Conservation (phyloP, 2,797 vertebrate genomes). For the Gouania willdenowi region DNA sequence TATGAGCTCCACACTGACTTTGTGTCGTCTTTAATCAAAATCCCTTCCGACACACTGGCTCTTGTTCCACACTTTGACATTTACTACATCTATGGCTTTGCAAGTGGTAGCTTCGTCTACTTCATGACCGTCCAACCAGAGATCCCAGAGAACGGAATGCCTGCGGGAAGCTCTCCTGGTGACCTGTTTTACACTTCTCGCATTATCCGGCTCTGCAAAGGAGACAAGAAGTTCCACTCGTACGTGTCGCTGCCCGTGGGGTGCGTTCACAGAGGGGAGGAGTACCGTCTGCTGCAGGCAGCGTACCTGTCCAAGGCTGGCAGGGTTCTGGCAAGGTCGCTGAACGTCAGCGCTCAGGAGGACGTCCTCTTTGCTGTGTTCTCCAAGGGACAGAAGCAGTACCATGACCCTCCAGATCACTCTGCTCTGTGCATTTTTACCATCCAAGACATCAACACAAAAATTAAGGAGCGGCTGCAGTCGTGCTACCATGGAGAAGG, state of each 20-base stretch:
- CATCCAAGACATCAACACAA: slow-evolving; percentile 85
- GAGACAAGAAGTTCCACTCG: slow-evolving; percentile 98
- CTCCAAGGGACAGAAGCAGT: slow-evolving; percentile 98
- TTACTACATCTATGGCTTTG: slow-evolving; percentile 95
- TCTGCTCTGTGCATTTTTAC: slow-evolving; percentile 93
- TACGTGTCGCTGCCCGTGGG: slow-evolving; percentile 96
- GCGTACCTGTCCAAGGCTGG: slow-evolving; percentile 92
- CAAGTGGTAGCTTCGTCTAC: slow-evolving; percentile 91
- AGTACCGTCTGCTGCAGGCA: slow-evolving; percentile 93
- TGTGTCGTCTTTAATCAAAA: slow-evolving; percentile 97
- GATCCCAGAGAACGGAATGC: slow-evolving; percentile 88
- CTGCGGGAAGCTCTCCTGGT: slow-evolving; percentile 82
- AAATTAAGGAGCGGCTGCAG: slow-evolving; percentile 94
- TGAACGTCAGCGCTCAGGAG: slow-evolving; percentile 88
- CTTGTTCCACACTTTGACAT: slow-evolving; percentile 96
- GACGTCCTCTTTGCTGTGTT: slow-evolving; percentile 95
- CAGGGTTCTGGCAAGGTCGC: slow-evolving; percentile 81
- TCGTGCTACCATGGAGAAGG: slow-evolving; percentile 98
- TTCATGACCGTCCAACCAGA: slow-evolving; percentile 97
- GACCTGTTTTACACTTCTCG: slow-evolving; percentile 96
- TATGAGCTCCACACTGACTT: slow-evolving; percentile 98
- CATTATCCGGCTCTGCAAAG: slow-evolving; percentile 95
- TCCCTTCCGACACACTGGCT: slow-evolving; percentile 94
- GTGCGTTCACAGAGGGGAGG: slow-evolving; percentile 84
- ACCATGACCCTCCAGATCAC: slow-evolving; percentile 88